These are phyloP conservation scores for Pagetopsis macropterus DNA, from an alignment of 2,797 vertebrate genomes.

Conservation along the genomic window DNA sequence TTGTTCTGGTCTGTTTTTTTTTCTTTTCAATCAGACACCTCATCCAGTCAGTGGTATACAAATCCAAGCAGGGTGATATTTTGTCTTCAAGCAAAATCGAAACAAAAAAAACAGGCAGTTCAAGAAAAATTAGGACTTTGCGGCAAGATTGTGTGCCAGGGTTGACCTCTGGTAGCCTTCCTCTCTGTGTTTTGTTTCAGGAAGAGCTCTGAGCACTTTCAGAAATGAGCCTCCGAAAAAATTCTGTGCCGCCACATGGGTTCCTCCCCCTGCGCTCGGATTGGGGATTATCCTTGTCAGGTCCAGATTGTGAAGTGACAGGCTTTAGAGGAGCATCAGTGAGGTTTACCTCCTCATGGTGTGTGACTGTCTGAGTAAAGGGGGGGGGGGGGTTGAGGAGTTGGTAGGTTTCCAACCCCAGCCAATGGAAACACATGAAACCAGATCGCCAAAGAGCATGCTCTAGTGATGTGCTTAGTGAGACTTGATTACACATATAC, in stretches of 20 bases:
- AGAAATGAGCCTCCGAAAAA: constrained; percentile 32
- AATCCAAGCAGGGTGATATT: constrained; percentile 11
- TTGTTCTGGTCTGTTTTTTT: constrained; percentile 21
- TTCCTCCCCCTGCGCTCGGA: constrained; percentile 18
- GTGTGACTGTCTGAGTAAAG: constrained; percentile 35
- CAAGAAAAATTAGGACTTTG: constrained; percentile 19
- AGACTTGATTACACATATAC: not conserved
- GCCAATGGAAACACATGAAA: constrained; percentile 15
- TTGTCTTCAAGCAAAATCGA: constrained; percentile 27
- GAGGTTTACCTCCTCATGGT: constrained; percentile 72
- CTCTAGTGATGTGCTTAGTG: not conserved
- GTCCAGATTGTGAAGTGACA: constrained; percentile 74
- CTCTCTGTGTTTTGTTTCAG: constrained; percentile 20
- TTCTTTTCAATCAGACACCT: not conserved
- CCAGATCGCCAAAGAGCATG: constrained; percentile 10
- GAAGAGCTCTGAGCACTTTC: constrained; percentile 26
- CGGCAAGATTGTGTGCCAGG: not conserved
- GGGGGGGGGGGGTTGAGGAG: not conserved
- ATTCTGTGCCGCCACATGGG: constrained; percentile 19
- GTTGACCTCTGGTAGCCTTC: constrained; percentile 39
- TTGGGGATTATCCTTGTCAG: constrained; percentile 73
- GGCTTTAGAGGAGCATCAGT: constrained; percentile 64
- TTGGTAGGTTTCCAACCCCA: not conserved
- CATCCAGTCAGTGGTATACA: constrained; percentile 24
- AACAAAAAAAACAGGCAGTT: constrained; percentile 21